Evolutionary conservation across 2,797 vertebrate genomes (phyloP).

Genomic region (Poecilia gillii): DNA sequence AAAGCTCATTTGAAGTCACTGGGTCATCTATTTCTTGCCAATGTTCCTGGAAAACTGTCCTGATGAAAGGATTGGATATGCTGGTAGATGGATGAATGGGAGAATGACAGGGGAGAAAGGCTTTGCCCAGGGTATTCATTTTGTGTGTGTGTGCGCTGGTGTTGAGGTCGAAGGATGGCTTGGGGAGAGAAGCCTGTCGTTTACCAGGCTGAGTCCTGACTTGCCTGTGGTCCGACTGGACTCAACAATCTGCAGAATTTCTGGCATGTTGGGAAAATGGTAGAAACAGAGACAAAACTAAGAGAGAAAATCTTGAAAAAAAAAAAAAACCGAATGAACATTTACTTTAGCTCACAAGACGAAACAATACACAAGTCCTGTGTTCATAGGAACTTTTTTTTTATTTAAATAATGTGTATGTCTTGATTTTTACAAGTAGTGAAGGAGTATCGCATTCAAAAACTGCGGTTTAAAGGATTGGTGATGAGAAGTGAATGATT

Average conservation of each 20-base stretch:
- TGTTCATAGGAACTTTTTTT: neutral
- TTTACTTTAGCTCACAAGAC: neutral
- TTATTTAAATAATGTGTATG: neutral
- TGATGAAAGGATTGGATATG: slow-evolving; percentile 56
- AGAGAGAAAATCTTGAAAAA: slow-evolving; percentile 21
- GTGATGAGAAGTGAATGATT: neutral
- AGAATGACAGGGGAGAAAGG: slow-evolving; percentile 66
- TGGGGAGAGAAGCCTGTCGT: slow-evolving; percentile 32
- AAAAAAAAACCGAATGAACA: neutral
- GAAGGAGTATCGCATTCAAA: neutral
- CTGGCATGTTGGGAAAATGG: slow-evolving; percentile 62
- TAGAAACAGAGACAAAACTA: neutral
- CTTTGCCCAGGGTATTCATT: slow-evolving; percentile 61
- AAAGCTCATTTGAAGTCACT: slow-evolving; percentile 35
- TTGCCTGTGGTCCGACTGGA: slow-evolving; percentile 54
- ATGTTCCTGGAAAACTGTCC: slow-evolving; percentile 54
- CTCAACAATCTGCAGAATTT: slow-evolving; percentile 64
- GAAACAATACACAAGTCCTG: neutral
- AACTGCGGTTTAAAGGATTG: neutral
- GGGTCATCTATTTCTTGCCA: slow-evolving; percentile 61
- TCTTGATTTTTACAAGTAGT: neutral
- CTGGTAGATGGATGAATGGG: slow-evolving; percentile 51
- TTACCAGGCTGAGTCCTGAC: slow-evolving; percentile 66
- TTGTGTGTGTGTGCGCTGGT: slow-evolving; percentile 29
- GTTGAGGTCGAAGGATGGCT: slow-evolving; percentile 26